Base-by-base conservation (phyloP, 64 coral and sea anemone genomes). In the Stylophora pistillata region DNA sequence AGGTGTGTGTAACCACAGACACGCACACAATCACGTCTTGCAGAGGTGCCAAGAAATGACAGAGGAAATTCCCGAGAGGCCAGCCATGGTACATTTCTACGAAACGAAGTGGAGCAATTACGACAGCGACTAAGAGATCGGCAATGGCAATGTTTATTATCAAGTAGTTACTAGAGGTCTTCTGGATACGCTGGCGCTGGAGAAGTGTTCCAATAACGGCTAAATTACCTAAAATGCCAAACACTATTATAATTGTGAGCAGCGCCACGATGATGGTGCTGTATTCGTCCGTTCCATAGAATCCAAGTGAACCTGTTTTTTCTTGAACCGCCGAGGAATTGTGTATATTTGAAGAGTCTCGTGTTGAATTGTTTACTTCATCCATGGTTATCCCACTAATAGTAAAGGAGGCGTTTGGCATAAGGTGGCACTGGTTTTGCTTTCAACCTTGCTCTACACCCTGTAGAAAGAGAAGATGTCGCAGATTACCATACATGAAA, bases 101-200 rank as follows among this genome's bases (percentile, higher is more conserved):
- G 28, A 96, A 86, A 5, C 82, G 53, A 13, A 96, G 76, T 5
- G 94, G 87, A 1, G 91, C 77, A 0, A 88, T 71, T 15, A 97
- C 59, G 12, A 90, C 70, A 18, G 95, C 87, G 3, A 97, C 91
- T 7, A 91, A 63, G 15, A 97, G 41, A 63, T 97, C 95, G 0
- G 95, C 91, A 16, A 93, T 56, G 16, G 95, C 91, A 10, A 97
- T 93, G 66, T 91, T 93, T 88, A 97, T 97, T 25, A 97, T 71
- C 23, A 97, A 69, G 56, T 90, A 93, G 74, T 97, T 97, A 66
- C 87, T 90, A 1, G 91, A 79, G 7, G 81, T 93, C 4, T 79
- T 85, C 15, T 86, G 74, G 14, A 86, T 87, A 29, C 74, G 58
- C 66, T 92, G 89, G 15, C 95, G 87, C n/a, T 84, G 62, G 61